Conservation (phyloP, 2,797 vertebrate species). For the Furcifer pardalis region DNA sequence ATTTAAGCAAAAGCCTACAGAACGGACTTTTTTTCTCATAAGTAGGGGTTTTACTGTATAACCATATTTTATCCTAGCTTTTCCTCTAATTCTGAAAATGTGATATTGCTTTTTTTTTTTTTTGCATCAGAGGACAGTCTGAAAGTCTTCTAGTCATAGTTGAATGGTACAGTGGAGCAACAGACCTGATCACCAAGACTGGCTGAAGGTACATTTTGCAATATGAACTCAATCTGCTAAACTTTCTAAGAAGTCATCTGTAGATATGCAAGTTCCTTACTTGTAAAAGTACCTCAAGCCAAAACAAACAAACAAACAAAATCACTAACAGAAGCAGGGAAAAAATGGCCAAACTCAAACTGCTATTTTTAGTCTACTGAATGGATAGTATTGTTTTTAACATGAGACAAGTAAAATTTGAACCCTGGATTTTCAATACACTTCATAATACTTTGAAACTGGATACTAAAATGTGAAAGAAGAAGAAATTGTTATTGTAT, state of each 20-base stretch:
- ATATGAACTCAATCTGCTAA: not conserved
- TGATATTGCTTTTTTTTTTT: slow-evolving; percentile 11
- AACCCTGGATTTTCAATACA: not conserved
- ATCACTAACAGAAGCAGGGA: not conserved
- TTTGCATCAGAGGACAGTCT: not conserved
- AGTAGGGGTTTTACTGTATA: too few relatives aligned
- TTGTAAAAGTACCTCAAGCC: not conserved
- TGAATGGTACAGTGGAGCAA: not conserved
- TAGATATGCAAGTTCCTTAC: not conserved
- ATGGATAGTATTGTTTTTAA: not conserved
- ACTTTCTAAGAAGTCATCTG: not conserved
- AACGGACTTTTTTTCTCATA: too few relatives aligned
- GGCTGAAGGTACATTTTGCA: not conserved
- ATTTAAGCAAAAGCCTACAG: too few relatives aligned
- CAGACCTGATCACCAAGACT: too few relatives aligned
- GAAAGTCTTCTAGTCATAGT: not conserved
- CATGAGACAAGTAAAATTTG: not conserved
- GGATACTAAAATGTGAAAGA: slow-evolving; percentile 55
- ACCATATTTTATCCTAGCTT: not conserved
- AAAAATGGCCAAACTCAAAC: not conserved
- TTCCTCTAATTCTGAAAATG: slow-evolving; percentile 12
- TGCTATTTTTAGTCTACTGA: not conserved
- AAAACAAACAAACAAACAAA: too few relatives aligned
- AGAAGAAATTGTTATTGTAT: not conserved
- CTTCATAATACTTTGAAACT: slow-evolving; percentile 52